phyloP scores from a whole-genome alignment of 2,113 vertebrate species.

The Tupaia tana region DNA sequence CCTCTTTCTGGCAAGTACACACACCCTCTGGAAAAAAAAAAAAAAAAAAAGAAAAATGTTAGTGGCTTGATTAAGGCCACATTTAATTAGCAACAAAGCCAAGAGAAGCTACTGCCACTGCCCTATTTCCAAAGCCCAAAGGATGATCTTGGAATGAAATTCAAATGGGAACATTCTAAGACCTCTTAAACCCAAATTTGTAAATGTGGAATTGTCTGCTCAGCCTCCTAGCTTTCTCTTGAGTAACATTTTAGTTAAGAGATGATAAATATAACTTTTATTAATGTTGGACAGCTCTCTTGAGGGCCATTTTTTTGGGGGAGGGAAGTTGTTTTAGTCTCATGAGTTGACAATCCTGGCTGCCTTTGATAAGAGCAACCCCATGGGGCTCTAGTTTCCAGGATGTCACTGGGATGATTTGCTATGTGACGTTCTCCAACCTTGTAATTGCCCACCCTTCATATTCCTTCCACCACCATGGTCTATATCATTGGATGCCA shows the following conservation, averaged over 20 bases:
- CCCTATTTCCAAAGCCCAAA: not conserved
- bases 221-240: not conserved
- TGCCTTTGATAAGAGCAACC: not conserved
- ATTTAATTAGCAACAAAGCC: not conserved
- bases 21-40: too few species aligned
- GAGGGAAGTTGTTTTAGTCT: not conserved
- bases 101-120: not conserved
- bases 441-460: not conserved
- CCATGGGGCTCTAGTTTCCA: not conserved
- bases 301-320: not conserved
- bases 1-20: not conserved
- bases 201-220: not conserved
- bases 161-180: not conserved
- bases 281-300: not conserved
- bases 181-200: not conserved
- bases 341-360: not conserved
- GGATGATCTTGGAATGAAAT: not conserved
- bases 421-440: not conserved
- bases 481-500: not conserved
- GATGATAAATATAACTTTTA: not conserved
- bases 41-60: not conserved
- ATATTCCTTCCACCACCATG: not conserved
- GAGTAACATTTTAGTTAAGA: conserved; percentile 18
- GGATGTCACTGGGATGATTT: not conserved
- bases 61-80: not conserved